phyloP scores from a whole-genome alignment of 1,140 invertebrate species.

The Scylla paramamosain region DNA sequence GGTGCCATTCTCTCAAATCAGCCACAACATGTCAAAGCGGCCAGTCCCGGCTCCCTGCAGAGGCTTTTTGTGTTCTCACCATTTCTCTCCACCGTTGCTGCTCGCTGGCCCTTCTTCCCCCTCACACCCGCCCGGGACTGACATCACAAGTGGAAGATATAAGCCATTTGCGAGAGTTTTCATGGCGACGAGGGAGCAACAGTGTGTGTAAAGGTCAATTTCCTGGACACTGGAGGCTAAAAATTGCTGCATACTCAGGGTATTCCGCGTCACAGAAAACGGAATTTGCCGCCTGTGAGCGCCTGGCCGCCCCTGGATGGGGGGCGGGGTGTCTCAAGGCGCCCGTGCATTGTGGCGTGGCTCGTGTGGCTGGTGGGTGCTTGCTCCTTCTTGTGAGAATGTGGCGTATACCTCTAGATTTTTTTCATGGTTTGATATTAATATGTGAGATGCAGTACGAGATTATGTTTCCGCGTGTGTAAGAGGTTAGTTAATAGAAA shows the following conservation, averaged over 20 bases:
- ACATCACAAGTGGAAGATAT: not conserved
- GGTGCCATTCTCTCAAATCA: not conserved
- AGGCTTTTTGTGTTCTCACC: not conserved
- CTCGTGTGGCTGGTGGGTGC: no score
- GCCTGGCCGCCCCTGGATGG: not conserved
- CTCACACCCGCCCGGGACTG: not conserved
- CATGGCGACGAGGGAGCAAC: not conserved
- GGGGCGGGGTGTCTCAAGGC: not conserved
- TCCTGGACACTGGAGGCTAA: not conserved
- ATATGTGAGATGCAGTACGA: no score
- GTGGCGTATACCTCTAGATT: no score
- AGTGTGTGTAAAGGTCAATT: constrained; percentile 4
- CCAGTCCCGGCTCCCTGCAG: not conserved
- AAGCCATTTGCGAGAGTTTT: not conserved
- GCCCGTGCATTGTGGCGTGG: not conserved
- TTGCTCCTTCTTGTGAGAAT: no score
- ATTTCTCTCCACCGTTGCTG: not conserved
- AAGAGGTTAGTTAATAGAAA: no score
- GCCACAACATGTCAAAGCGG: not conserved
- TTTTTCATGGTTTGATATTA: no score
- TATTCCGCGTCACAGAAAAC: not conserved
- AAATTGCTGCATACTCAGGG: not conserved
- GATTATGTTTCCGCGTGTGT: no score
- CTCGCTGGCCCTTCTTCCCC: not conserved
- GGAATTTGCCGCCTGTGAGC: not conserved